Evolutionary conservation across 1,140 invertebrate species (phyloP).

Genomic region (Drosophila mojavensis): DNA sequence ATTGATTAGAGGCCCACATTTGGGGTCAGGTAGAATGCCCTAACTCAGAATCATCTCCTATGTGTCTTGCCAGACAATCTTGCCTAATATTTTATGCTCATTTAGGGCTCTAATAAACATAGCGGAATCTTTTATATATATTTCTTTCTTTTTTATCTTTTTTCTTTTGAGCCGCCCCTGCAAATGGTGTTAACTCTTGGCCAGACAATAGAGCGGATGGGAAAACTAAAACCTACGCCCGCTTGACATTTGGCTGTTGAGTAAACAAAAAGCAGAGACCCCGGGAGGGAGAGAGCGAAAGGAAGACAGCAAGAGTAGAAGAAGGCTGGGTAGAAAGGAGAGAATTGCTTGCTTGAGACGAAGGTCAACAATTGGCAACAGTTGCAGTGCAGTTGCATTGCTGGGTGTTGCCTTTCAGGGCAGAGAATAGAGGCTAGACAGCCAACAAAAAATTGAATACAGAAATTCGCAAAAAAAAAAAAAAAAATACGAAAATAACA

Average conservation of each 20-base stretch:
- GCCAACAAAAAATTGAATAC: conserved; percentile 24
- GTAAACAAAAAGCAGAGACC: conserved; percentile 58
- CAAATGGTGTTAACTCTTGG: conserved; percentile 72
- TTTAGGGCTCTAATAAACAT: conserved; percentile 66
- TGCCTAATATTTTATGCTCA: conserved; percentile 81
- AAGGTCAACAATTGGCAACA: conserved; percentile 57
- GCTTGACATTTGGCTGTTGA: conserved; percentile 81
- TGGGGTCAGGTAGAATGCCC: conserved; percentile 42
- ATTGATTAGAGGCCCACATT: conserved; percentile 61
- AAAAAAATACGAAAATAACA: neutral
- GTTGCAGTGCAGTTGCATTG: conserved; percentile 52
- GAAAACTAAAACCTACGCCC: conserved; percentile 75
- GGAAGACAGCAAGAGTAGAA: conserved; percentile 13
- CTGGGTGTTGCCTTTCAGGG: conserved; percentile 70
- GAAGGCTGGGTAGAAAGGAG: conserved; percentile 1
- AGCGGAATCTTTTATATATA: conserved; percentile 49
- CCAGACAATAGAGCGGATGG: conserved; percentile 69
- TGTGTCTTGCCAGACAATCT: conserved; percentile 47
- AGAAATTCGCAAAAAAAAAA: conserved; percentile 39
- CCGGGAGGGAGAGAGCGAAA: conserved; percentile 13
- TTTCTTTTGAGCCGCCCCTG: conserved; percentile 19
- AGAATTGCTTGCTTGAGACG: conserved; percentile 11
- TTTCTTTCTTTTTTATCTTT: conserved; percentile 16
- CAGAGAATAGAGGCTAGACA: conserved; percentile 45
- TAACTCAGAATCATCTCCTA: conserved; percentile 20